Evolutionary conservation across 35 echinoderm and acorn worm species (phyloP), one percentile per base, ranked within the genome.

Genomic region (Ophioderma brevispina): DNA sequence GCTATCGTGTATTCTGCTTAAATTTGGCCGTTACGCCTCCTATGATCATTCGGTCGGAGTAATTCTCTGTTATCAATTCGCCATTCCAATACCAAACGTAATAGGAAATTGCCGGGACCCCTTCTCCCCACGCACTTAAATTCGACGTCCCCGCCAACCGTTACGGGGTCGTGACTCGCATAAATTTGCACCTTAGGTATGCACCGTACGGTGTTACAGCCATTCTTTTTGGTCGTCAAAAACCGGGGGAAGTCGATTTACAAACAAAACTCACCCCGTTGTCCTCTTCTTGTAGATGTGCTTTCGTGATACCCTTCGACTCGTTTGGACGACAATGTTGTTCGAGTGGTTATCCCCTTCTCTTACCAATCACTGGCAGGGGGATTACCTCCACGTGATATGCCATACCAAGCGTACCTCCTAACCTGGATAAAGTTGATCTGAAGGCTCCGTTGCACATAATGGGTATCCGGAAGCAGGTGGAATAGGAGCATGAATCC

Each of bases 231-330:
- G 13, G 23, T 5, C 10, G 23, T 64, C 52, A 52, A 85, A n/a
- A 15, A 1, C 31, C 55, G 34, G 33, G 32, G 10, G 50, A 64
- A 18, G 52, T 59, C 55, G 63, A 64, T 0, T 85, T 36, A 37
- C 83, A 85, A 1, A 37, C 36, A 37, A 85, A 85, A 4, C 13
- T n/a, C 46, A 85, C 37, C 6, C 83, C 83, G 55, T 85, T 85
- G 52, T 85, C 83, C 33, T 85, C 83, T 2, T 25, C n/a, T 14
- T 14, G 83, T 85, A 23, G 70, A 37, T 25, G 35, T 37, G 18
- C 83, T 14, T 37, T 59, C 52, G 1, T 64, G 49, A 63, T 75
- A 85, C 28, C 83, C 52, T 25, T 85, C 50, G n/a, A 70, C n/a
- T 70, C 59, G 23, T 8, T 70, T 17, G 21, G n/a, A n/a, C n/a